A percentile compares a stretch with the other conserved stretches of the same genome.
Evolutionary conservation across 2,797 vertebrate genomes (phyloP).

Genomic region (Rhinella marina): DNA sequence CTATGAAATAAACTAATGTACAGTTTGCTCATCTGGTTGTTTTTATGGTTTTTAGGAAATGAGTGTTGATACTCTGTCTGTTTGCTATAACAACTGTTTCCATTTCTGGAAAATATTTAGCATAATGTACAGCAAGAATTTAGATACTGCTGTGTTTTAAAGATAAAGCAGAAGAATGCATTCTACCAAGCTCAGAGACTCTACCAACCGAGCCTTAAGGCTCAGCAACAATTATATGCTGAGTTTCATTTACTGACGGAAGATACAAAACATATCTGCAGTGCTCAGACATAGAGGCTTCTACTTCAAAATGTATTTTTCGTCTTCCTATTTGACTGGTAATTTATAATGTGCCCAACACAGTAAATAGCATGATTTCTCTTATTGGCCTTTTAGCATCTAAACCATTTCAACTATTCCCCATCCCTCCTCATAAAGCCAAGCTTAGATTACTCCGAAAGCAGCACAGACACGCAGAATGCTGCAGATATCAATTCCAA

Average conservation of each 20-base stretch:
- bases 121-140: constrained; percentile 2
- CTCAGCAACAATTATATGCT: constrained; percentile 13
- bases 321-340: neutral
- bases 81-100: constrained; percentile 8
- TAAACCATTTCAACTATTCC: constrained; percentile 47
- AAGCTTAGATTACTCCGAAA: constrained; percentile 30
- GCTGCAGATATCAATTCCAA: constrained; percentile 40
- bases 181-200: neutral
- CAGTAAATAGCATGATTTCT: constrained; percentile 22
- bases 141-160: constrained; percentile 2
- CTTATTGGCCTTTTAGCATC: constrained; percentile 40
- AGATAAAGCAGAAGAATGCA: neutral
- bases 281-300: constrained; percentile 2
- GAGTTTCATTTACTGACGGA: constrained; percentile 30
- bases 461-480: constrained; percentile 40
- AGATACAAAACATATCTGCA: constrained; percentile 20
- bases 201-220: constrained; percentile 13
- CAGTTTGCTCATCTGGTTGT: neutral
- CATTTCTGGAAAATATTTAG: neutral
- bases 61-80: neutral
- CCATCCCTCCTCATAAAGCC: constrained; percentile 41
- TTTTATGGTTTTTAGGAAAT: neutral
- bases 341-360: constrained; percentile 27
- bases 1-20: neutral
- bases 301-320: constrained; percentile 5